Base-by-base conservation (phyloP, 2,113 vertebrate species). In the Merops nubicus region DNA sequence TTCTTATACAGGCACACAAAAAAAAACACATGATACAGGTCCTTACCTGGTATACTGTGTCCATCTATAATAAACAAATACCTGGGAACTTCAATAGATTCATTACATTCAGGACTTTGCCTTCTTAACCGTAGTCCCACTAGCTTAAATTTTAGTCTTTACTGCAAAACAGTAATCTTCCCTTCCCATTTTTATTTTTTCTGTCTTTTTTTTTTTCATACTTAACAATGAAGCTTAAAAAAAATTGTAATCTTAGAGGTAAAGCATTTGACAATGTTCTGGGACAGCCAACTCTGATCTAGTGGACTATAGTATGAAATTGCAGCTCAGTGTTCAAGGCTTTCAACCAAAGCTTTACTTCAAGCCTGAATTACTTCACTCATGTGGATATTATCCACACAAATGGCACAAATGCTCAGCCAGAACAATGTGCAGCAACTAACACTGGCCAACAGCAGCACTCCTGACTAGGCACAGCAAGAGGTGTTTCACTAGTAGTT, bases 311-410 rank as follows among this genome's bases (percentile, higher is more conserved):
- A 36, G 33, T 31, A 28, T 4, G 53, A 26, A 92, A 85, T 62
- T 88, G 45, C 79, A 92, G 17, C n/a, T 87, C 48, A 76, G 38
- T 16, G 33, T 84, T 83, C 42, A 72, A 92, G 23, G 50, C 38
- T 77, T 73, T 74, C 28, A 92, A 78, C 50, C 18, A 89, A 80
- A 89, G 57, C 53, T 92, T 91, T 65, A 90, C 72, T 38, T 69
- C 40, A 40, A 76, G 78, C 33, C 40, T 90, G 72, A 91, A 78
- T 59, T 5, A 85, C 53, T 88, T 82, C 54, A 85, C 62, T 90
- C 85, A 88, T 4, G 26, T 38, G n/a, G 48, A 53, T 57, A 62
- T 85, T 76, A 83, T 6, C 50, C 53, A 53, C 4, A 7, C 23
- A 88, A 89, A 73, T 23, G 16, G 73, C 68, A 89, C 12, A 42